A percentile compares a stretch with the other conserved stretches of the same genome.
phyloP scores from a whole-genome alignment of 2,888 invertebrate genomes.

The Acronicta leporina region DNA sequence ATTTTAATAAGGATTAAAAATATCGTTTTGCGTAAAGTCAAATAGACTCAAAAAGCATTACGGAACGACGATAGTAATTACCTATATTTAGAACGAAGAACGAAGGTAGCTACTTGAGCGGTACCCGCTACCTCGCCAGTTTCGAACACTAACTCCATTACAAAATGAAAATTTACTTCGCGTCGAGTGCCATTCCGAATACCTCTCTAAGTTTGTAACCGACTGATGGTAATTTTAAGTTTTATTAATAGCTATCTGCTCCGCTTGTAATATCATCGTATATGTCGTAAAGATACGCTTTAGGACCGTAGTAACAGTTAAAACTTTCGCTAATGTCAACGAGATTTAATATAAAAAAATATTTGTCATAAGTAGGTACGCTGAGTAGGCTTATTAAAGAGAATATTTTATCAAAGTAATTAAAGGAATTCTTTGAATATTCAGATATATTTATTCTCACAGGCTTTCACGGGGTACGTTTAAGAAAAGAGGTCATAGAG shows the following conservation, averaged over 20 bases:
- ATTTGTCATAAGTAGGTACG: no score
- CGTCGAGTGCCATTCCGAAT: constrained; percentile 45
- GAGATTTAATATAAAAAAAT: neutral
- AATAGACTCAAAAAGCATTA: constrained; percentile 41
- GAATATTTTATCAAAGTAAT: constrained; percentile 1
- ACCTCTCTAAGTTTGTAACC: constrained; percentile 55
- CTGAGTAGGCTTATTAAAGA: neutral
- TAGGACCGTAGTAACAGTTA: neutral
- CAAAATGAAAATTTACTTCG: constrained; percentile 53
- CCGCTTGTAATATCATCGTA: constrained; percentile 12
- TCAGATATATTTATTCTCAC: neutral
- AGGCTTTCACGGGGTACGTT: neutral
- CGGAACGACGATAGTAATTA: constrained; percentile 46
- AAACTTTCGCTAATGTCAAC: constrained; percentile 2
- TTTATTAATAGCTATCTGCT: constrained; percentile 38
- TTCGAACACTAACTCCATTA: constrained; percentile 54
- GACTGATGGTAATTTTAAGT: constrained; percentile 60
- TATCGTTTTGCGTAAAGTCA: constrained; percentile 45
- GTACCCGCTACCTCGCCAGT: constrained; percentile 30
- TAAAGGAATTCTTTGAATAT: constrained; percentile 1
- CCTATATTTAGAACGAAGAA: constrained; percentile 40
- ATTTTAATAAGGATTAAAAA: constrained; percentile 54
- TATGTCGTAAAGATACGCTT: constrained; percentile 7
- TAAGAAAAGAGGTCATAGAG: neutral
- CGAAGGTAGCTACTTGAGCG: neutral